phyloP scores from a whole-genome alignment of 2,797 vertebrate genomes.

The Pyrocephalus nanus region DNA sequence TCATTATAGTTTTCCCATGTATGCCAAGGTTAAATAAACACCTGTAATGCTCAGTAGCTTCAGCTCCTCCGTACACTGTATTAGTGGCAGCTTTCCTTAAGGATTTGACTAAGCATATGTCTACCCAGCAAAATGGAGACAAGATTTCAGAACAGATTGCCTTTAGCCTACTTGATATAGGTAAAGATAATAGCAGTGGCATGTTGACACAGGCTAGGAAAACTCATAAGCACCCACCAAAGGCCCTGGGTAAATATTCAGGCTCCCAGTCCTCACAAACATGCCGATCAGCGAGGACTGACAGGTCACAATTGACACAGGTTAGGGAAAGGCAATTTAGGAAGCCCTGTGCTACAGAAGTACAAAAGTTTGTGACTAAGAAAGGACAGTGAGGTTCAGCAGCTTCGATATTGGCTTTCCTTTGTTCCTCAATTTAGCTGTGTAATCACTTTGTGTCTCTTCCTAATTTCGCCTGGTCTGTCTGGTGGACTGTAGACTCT shows the following conservation, averaged over 20 bases:
- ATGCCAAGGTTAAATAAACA: constrained; percentile 54
- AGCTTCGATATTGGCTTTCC: neutral
- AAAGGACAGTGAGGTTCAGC: neutral
- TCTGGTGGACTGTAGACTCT: neutral
- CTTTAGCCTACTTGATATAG: neutral
- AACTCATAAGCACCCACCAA: neutral
- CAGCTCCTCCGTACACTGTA: neutral
- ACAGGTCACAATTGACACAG: neutral
- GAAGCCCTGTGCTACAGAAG: neutral
- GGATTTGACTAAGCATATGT: constrained; percentile 24
- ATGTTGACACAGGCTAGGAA: neutral
- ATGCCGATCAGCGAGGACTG: rapidly evolving
- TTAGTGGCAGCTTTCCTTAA: constrained; percentile 52
- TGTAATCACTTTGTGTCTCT: rapidly evolving
- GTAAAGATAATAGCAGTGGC: neutral
- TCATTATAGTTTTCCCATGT: constrained; percentile 38
- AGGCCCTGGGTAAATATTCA: neutral
- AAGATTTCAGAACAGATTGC: neutral
- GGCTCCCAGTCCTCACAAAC: neutral
- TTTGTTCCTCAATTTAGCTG: neutral
- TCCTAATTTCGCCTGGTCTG: neutral
- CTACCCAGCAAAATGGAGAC: neutral
- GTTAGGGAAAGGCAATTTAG: neutral
- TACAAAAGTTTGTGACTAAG: neutral
- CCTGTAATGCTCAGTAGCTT: neutral